Evolutionary conservation across 1,140 invertebrate genomes (phyloP), one percentile per base, ranked within the genome.

Genomic region (Drosophila cardini): DNA sequence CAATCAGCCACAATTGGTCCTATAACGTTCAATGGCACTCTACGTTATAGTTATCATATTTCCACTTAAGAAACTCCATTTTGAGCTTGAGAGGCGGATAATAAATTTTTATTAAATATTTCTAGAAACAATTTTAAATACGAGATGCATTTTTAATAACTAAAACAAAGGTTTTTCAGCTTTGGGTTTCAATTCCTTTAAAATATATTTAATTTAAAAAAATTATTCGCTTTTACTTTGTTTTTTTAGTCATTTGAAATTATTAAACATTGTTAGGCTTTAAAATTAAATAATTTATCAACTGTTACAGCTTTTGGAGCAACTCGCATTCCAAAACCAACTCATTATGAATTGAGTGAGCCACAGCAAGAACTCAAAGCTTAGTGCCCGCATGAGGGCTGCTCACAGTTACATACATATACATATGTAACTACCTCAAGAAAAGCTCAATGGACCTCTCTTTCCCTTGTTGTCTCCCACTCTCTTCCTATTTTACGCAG

Each of bases 371-470:
- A 50, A 52, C 30, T 42, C 11, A 10, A 6, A 43, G 15, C 34
- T 40, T 50, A 32, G 21, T 57, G 34, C 42, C 61, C 57, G 52
- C 65, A 48, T 46, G 42, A 45, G 9, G 5, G 55, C 15, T 10
- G 8, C 13, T 40, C 36, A 43, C 9, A 18, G 4, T 48, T 57
- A 40, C 11, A 38, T 38, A 38, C 9, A 5, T 34, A 34, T 34
- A 9, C 4, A 38, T n/a, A 36, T 13, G 55, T 26, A 69, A 50
- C 71, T 73, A 69, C 71, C 71, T 69, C 71, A 73, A 73, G 71
- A 40, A 73, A 69, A 73, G 71, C 64, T 73, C 42, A 61, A 69
- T 73, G 56, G 50, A 30, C 56, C 40, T 38, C 53, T 36, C 30
- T 43, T 21, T 21, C 21, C 21, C 21, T 21, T 21, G 64, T 32